These are phyloP conservation scores for Megaleporinus macrocephalus DNA, from an alignment of 2,113 vertebrate species.

Conservation along the genomic window DNA sequence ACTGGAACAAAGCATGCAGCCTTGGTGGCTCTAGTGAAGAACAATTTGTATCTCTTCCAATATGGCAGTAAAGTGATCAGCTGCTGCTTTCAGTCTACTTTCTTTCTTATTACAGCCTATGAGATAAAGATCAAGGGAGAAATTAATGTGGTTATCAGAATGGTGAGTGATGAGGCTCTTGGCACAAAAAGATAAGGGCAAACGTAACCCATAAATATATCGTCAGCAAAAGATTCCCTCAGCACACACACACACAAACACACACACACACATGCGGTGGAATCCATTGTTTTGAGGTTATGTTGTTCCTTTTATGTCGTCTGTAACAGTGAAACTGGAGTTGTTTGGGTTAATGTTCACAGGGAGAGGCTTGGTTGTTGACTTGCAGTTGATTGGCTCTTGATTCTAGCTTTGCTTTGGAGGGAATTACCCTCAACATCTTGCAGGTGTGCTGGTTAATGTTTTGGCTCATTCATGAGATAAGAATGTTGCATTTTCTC, in stretches of 20 bases:
- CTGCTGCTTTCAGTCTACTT: neutral
- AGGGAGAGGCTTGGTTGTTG: conserved; percentile 45
- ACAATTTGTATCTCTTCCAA: neutral
- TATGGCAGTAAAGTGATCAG: neutral
- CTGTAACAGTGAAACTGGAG: neutral
- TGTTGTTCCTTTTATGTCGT: conserved; percentile 26
- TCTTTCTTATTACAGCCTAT: neutral
- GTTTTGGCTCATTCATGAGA: conserved; percentile 59
- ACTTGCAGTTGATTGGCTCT: conserved; percentile 60
- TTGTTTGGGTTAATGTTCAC: conserved; percentile 65
- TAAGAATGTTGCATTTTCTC: conserved; percentile 6
- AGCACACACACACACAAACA: neutral
- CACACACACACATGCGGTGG: neutral
- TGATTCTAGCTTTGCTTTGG: conserved; percentile 63
- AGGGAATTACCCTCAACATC: conserved; percentile 44
- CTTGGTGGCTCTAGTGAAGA: neutral
- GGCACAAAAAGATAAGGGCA: too few species aligned
- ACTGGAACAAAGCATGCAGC: too few species aligned
- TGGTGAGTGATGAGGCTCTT: neutral
- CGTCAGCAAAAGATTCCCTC: neutral
- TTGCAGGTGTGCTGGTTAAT: conserved; percentile 69
- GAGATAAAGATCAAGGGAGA: neutral
- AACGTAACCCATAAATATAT: too few species aligned
- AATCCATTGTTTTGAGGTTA: neutral
- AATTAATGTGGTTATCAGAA: neutral